Evolutionary conservation across 2,888 invertebrate genomes (phyloP), one percentile per base, ranked within the genome.

Genomic region (Diaphora mendica): DNA sequence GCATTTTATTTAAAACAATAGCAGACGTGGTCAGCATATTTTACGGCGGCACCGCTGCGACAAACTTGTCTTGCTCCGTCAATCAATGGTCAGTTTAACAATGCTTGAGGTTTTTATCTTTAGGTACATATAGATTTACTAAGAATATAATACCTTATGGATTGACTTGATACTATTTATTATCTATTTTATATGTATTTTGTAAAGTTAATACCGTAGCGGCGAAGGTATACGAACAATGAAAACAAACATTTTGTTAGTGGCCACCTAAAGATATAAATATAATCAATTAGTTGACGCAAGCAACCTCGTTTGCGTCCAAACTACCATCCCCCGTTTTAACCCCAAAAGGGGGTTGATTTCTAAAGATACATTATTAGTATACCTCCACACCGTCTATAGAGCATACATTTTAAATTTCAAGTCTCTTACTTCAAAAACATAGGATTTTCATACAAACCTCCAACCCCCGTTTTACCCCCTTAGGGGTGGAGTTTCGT

Each of bases 1-100:
- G 86, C 85, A 86, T 86, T 91, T 90, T 90, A 90, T 91, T 90
- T 91, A 89, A 91, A 91, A 92, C 91, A 92, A 92, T 92, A 88
- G 92, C 83, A 89, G 84, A 92, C 92, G 92, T 91, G 92, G 86
- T 78, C 85, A 73, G 92, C 88, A 92, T 91, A 86, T 86, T 62
- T 83, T 78, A 82, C 77, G 64, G 73, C 78, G 79, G 82, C 30
- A 62, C 72, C 81, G 77, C 79, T 75, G 86, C 84, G 85, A 88
- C 87, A 86, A 81, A 78, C 87, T 82, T 84, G 87, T 89, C 89
- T 81, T 73, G 77, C 71, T 86, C 81, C 79, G 88, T 87, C 88
- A 91, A 91, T 91, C 88, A 90, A 87, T 86, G 80, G 73, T 73
- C 66, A 68, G 69, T 66, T 75, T 72, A 75, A 82, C 76, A 80